Percentiles rank a stretch among this genome's conserved stretches.
Evolutionary conservation across 2,797 vertebrate genomes (phyloP).

Genomic region (Anniella stebbinsi): DNA sequence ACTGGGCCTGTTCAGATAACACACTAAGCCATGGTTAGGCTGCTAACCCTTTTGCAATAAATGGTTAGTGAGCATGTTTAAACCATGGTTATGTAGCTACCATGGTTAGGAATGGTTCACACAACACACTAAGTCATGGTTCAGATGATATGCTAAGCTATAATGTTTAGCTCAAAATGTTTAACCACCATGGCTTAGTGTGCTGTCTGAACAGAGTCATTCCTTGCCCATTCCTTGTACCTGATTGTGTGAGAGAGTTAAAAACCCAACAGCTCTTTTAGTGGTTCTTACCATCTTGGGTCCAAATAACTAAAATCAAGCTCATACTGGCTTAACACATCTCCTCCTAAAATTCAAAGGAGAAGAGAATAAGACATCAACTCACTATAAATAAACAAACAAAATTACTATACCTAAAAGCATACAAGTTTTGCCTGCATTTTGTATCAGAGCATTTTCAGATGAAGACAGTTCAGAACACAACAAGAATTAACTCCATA

Average conservation of each 20-base stretch:
- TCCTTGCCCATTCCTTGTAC: background rate
- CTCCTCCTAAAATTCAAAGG: slow-evolving; percentile 76
- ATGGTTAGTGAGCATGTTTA: no score
- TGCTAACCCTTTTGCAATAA: no score
- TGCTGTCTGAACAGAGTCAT: no score
- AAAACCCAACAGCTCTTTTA: background rate
- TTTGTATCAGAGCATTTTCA: background rate
- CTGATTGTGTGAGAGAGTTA: background rate
- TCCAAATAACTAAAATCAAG: slow-evolving; percentile 81
- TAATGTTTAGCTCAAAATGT: no score
- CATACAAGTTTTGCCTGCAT: background rate
- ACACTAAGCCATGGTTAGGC: no score
- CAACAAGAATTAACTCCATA: accelerated
- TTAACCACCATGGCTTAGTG: no score
- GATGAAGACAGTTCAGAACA: background rate
- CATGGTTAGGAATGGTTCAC: no score
- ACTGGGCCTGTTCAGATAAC: no score
- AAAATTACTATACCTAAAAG: background rate
- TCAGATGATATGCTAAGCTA: no score
- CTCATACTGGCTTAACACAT: slow-evolving; percentile 83
- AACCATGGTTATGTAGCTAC: no score
- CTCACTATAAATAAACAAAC: background rate
- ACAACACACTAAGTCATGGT: no score
- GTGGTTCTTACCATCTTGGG: slow-evolving; percentile 76
- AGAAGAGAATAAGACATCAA: background rate